Percentiles rank a stretch among this genome's conserved stretches.
phyloP scores from a whole-genome alignment of 2,797 vertebrate genomes.

The Coluber constrictor region DNA sequence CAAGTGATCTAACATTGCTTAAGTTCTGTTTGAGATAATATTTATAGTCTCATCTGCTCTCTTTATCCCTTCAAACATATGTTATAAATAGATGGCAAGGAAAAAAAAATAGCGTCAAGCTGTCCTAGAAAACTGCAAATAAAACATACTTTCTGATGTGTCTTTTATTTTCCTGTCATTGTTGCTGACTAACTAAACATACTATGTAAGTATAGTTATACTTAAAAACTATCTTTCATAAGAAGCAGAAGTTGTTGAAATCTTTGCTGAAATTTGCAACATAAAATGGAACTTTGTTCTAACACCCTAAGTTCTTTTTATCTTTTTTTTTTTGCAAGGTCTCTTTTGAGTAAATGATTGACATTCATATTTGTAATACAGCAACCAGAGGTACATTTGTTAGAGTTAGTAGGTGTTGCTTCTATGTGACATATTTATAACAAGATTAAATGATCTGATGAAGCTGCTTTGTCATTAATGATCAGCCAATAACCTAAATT shows the following conservation, averaged over 20 bases:
- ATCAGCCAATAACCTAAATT: background rate
- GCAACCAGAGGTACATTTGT: background rate
- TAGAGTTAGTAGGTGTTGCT: background rate
- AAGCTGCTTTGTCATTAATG: background rate
- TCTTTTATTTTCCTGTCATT: slow-evolving; percentile 43
- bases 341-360: background rate
- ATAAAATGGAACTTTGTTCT: background rate
- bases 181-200: slow-evolving; percentile 5
- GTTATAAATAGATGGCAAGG: background rate
- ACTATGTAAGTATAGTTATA: background rate
- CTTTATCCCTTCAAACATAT: background rate
- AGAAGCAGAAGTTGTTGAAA: background rate
- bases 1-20: slow-evolving; percentile 14
- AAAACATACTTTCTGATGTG: slow-evolving; percentile 48
- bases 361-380: background rate
- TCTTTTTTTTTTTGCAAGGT: slow-evolving; percentile 3
- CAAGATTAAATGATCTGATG: slow-evolving; percentile 11
- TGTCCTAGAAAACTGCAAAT: slow-evolving; percentile 27
- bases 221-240: background rate
- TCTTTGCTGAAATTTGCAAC: background rate
- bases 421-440: background rate
- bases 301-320: background rate
- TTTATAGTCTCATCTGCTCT: background rate
- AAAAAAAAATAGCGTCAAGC: background rate
- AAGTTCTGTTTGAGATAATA: slow-evolving; percentile 9